Evolutionary conservation across 1,140 invertebrate species (phyloP).

Genomic region (Drosophila serrata): DNA sequence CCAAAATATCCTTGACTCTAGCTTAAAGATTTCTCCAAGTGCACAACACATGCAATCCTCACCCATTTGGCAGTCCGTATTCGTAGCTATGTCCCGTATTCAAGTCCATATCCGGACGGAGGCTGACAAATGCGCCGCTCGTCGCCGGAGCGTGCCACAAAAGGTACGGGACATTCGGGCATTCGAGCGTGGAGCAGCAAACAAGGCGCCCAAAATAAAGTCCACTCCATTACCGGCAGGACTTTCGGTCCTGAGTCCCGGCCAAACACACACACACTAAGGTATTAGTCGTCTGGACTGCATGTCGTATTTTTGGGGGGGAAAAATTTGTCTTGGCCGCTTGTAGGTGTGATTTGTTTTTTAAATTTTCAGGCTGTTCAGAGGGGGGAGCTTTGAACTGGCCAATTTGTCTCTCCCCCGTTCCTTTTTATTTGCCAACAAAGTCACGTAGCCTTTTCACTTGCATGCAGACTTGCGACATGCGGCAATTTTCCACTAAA

Average conservation of each 20-base stretch:
- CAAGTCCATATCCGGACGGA: slow-evolving; percentile 24
- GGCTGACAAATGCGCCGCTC: slow-evolving; percentile 65
- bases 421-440: slow-evolving; percentile 64
- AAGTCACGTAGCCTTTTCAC: slow-evolving; percentile 77
- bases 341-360: slow-evolving; percentile 81
- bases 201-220: slow-evolving; percentile 71
- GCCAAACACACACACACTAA: background rate
- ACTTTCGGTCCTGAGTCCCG: slow-evolving; percentile 33
- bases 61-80: slow-evolving; percentile 20
- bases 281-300: slow-evolving; percentile 12
- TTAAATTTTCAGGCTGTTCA: slow-evolving; percentile 65
- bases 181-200: slow-evolving; percentile 49
- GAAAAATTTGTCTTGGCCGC: slow-evolving; percentile 67
- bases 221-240: slow-evolving; percentile 77
- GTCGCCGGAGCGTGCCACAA: slow-evolving; percentile 65
- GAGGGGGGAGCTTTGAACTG: slow-evolving; percentile 10
- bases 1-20: too few relatives aligned
- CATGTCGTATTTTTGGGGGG: slow-evolving; percentile 40
- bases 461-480: slow-evolving; percentile 73
- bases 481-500: slow-evolving; percentile 83
- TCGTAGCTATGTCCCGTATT: background rate
- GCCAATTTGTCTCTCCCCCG: slow-evolving; percentile 69
- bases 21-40: slow-evolving; percentile 7
- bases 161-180: slow-evolving; percentile 49
- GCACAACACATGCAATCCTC: slow-evolving; percentile 31